phyloP scores from a whole-genome alignment of 35 echinoderm and acorn worm species.

The Diadema setosum region DNA sequence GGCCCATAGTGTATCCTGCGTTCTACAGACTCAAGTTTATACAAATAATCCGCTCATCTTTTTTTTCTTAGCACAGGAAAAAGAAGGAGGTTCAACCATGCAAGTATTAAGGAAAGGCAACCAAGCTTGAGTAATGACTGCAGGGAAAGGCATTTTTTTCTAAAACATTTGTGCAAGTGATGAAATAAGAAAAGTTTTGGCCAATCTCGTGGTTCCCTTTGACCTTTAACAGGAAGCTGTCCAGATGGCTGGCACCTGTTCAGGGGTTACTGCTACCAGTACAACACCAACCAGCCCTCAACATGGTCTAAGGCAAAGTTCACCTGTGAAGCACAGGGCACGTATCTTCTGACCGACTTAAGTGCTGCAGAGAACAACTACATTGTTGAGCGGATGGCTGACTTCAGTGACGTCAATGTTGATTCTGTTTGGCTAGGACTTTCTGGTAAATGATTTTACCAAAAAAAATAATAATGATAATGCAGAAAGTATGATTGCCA shows the following conservation, averaged over 20 bases:
- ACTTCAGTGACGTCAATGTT: neutral
- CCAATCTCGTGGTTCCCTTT: neutral
- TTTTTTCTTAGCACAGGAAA: too few relatives aligned
- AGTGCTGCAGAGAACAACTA: constrained; percentile 27
- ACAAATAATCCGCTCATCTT: too few relatives aligned
- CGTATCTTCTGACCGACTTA: neutral
- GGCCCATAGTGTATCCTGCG: too few relatives aligned
- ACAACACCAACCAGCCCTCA: constrained; percentile 45
- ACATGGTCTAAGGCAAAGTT: constrained; percentile 73
- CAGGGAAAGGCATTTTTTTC: neutral
- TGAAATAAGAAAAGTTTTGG: neutral
- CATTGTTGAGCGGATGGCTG: neutral
- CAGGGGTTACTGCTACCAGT: constrained; percentile 74
- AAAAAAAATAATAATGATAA: too few relatives aligned
- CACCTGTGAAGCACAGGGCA: constrained; percentile 67
- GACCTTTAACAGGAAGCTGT: constrained; percentile 82
- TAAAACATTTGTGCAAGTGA: neutral
- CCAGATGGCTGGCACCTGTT: constrained; percentile 54
- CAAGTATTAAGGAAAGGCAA: too few relatives aligned
- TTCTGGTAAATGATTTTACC: constrained; percentile 19
- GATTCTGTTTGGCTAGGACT: constrained; percentile 3
- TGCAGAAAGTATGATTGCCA: too few relatives aligned
- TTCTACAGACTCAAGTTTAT: too few relatives aligned
- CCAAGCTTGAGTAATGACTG: neutral
- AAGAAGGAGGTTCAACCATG: too few relatives aligned